Evolutionary conservation across 2,888 invertebrate species (phyloP).

Genomic region (Venusia cambrica): DNA sequence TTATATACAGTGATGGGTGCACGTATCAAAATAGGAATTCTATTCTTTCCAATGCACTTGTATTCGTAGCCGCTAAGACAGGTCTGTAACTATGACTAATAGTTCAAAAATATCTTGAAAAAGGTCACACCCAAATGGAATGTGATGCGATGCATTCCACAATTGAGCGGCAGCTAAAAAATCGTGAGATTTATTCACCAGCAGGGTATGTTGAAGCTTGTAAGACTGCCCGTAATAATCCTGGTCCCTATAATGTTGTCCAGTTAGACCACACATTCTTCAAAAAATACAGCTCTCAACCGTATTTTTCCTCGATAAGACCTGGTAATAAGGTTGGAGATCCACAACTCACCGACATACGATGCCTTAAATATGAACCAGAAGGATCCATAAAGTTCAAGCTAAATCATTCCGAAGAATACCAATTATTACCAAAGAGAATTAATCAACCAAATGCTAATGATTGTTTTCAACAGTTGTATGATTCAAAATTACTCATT

Average conservation of each 20-base stretch:
- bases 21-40: conserved; percentile 14
- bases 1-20: conserved; percentile 15
- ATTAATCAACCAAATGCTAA: too few relatives aligned
- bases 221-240: conserved; percentile 22
- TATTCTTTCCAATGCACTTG: conserved; percentile 16
- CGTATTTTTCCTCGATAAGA: conserved; percentile 4
- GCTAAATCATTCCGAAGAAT: too few relatives aligned
- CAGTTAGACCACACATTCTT: conserved; percentile 19
- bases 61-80: conserved; percentile 16
- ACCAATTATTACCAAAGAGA: too few relatives aligned
- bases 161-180: conserved; percentile 39
- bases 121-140: conserved; percentile 30
- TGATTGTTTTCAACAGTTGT: too few relatives aligned
- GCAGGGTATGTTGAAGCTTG: conserved; percentile 22
- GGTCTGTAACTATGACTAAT: conserved; percentile 17
- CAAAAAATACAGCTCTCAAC: conserved; percentile 14
- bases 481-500: too few relatives aligned
- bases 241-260: conserved; percentile 21
- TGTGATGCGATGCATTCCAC: conserved; percentile 43
- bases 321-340: conserved; percentile 5
- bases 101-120: conserved; percentile 27
- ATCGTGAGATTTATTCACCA: conserved; percentile 25
- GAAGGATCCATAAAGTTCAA: conserved; percentile 5
- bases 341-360: conserved; percentile 5
- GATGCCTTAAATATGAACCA: conserved; percentile 4